phyloP scores from a whole-genome alignment of 2,888 invertebrate species.

The Aspidiotus rigidus region DNA sequence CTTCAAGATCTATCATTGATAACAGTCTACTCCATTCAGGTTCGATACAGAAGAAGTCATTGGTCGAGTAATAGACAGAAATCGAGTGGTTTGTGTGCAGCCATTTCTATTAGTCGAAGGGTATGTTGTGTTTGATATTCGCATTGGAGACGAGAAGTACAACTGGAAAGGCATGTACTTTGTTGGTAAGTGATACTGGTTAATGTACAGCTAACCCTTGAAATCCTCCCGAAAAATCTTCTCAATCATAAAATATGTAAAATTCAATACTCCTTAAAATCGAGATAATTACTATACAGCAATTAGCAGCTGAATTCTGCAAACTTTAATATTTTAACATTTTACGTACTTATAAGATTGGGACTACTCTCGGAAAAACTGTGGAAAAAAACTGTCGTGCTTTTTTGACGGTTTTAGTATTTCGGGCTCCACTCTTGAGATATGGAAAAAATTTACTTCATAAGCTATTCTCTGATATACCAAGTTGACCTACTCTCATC shows the following conservation, averaged over 20 bases:
- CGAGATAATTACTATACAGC: no score
- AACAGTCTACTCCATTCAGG: conserved; percentile 42
- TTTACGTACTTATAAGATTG: not conserved
- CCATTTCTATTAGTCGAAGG: conserved; percentile 80
- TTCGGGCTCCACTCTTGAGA: no score
- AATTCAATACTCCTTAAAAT: not conserved
- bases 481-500: no score
- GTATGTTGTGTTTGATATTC: conserved; percentile 75
- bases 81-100: conserved; percentile 81
- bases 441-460: no score
- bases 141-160: conserved; percentile 70
- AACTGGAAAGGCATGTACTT: conserved; percentile 86
- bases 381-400: no score
- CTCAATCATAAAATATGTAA: not conserved
- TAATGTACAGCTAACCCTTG: not conserved
- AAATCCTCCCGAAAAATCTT: no score
- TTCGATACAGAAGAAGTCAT: conserved; percentile 72
- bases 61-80: conserved; percentile 66
- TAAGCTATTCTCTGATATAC: no score
- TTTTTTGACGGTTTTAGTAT: no score
- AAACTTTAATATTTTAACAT: not conserved
- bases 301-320: no score
- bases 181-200: conserved; percentile 55
- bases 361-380: no score
- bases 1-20: no score